These are phyloP conservation scores for Xenopus borealis DNA, from an alignment of 2,113 vertebrate species.

Conservation along the genomic window DNA sequence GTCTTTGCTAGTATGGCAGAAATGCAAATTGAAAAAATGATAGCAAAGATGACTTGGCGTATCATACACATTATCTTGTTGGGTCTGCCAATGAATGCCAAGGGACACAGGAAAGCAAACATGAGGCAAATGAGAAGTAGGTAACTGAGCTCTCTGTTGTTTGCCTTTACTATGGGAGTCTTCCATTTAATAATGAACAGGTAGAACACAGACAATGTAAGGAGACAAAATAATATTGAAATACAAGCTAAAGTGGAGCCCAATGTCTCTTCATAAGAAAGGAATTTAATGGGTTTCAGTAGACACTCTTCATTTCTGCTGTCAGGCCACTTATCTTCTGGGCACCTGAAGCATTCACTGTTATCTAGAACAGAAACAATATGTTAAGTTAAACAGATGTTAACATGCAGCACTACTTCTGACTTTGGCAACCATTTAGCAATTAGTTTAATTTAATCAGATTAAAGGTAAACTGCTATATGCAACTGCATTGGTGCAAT, in stretches of 20 bases:
- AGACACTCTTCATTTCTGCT: constrained; percentile 9
- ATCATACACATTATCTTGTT: constrained; percentile 4
- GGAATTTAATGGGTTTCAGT: constrained; percentile 5
- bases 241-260: constrained; percentile 9
- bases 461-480: too few relatives aligned
- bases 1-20: constrained; percentile 40
- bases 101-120: constrained; percentile 37
- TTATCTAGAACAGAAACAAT: constrained; percentile 33
- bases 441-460: too few relatives aligned
- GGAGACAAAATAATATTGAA: background rate
- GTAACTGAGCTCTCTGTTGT: constrained; percentile 30
- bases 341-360: constrained; percentile 17
- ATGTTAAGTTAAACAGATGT: too few relatives aligned
- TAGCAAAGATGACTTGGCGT: constrained; percentile 19
- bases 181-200: constrained; percentile 8
- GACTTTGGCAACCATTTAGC: too few relatives aligned
- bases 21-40: constrained; percentile 20
- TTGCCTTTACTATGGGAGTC: constrained; percentile 33
- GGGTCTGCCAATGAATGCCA: constrained; percentile 22
- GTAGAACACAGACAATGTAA: constrained; percentile 16
- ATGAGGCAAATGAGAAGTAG: constrained; percentile 27
- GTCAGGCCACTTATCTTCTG: constrained; percentile 22
- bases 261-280: constrained; percentile 16
- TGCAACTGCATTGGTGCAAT: too few relatives aligned
- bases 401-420: too few relatives aligned